phyloP scores from a whole-genome alignment of 2,797 vertebrate genomes.

The Pygocentrus nattereri region DNA sequence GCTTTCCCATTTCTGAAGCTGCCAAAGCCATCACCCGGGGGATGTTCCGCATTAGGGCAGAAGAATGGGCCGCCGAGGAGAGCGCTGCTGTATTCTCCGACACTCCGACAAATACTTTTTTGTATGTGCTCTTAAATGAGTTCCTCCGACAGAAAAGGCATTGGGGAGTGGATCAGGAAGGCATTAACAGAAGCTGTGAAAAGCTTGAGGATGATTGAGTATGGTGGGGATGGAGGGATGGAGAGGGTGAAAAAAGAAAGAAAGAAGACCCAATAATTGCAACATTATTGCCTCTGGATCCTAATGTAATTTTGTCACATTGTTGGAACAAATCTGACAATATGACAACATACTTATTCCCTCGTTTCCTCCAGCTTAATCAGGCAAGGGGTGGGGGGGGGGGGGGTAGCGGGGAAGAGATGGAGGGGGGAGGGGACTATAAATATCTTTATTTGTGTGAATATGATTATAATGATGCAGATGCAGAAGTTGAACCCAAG shows the following conservation, averaged over 20 bases:
- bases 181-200: slow-evolving; percentile 81
- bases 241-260: slow-evolving; percentile 7
- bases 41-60: slow-evolving; percentile 85
- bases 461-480: slow-evolving; percentile 72
- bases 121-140: slow-evolving; percentile 84
- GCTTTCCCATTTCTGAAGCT: slow-evolving; percentile 85
- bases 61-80: slow-evolving; percentile 81
- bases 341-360: slow-evolving; percentile 78
- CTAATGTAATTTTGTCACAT: slow-evolving; percentile 81
- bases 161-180: slow-evolving; percentile 81
- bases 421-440: too few relatives aligned
- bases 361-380: slow-evolving; percentile 74
- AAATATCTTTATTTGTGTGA: too few relatives aligned
- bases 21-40: slow-evolving; percentile 85
- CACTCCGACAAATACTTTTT: slow-evolving; percentile 85
- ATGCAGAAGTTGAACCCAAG: slow-evolving; percentile 59
- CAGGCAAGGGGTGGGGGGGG: slow-evolving; percentile 73
- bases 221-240: slow-evolving; percentile 54
- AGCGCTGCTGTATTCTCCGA: slow-evolving; percentile 80
- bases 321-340: slow-evolving; percentile 82
- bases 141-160: slow-evolving; percentile 78
- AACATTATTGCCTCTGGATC: slow-evolving; percentile 80
- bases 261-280: slow-evolving; percentile 74
- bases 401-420: too few relatives aligned
- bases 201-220: slow-evolving; percentile 78